These are phyloP conservation scores for Vireo griseus DNA, from an alignment of 2,797 vertebrate species.

Conservation along the genomic window DNA sequence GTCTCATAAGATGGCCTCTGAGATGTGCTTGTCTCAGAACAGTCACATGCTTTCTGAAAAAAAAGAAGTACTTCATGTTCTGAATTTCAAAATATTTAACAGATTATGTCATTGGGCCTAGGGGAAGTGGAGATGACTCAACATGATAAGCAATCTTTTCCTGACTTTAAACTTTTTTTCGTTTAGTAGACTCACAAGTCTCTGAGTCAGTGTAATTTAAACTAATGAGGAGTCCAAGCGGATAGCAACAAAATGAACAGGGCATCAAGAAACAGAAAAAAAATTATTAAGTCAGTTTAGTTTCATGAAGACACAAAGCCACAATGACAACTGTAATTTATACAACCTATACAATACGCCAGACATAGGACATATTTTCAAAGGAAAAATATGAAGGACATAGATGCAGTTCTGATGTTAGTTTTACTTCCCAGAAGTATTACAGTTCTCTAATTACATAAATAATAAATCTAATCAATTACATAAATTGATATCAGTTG, in stretches of 20 bases:
- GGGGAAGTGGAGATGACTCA: neutral
- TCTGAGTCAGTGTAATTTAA: constrained; percentile 11
- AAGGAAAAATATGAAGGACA: neutral
- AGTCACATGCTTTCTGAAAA: constrained; percentile 6
- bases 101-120: constrained; percentile 36
- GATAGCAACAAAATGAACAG: neutral
- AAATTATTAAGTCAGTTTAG: constrained; percentile 6
- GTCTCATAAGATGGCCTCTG: constrained; percentile 29
- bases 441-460: neutral
- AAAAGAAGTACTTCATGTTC: constrained; percentile 52
- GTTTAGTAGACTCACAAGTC: neutral
- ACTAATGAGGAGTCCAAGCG: neutral
- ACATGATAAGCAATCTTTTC: neutral
- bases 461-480: no score
- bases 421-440: neutral
- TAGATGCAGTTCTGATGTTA: neutral
- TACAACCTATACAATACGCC: neutral
- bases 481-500: neutral
- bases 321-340: neutral
- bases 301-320: neutral
- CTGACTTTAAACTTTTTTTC: neutral
- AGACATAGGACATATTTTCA: neutral
- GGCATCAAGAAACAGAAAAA: constrained; percentile 10
- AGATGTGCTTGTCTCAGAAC: constrained; percentile 42
- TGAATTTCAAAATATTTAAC: constrained; percentile 43